Base-by-base conservation (phyloP, 1,140 invertebrate species). In the Branchinecta lindahli region DNA sequence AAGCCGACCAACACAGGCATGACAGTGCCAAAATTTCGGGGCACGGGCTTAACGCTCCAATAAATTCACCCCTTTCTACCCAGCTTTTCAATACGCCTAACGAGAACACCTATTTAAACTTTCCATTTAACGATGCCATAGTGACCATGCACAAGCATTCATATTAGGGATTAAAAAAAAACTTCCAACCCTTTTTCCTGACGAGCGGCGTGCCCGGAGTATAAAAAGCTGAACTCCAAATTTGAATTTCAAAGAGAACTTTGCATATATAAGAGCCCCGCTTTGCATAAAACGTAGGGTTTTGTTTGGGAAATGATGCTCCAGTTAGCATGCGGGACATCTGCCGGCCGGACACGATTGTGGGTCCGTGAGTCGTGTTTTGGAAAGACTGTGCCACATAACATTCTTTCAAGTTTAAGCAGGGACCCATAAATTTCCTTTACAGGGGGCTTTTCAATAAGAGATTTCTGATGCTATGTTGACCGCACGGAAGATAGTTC, bases 81-180 rank as follows among this genome's bases (percentile, higher is more conserved):
- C 33, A 33, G 33, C 33, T 33, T 33, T 33, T 33, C 33, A 33
- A 33, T 33, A 33, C 33, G 33, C 33, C 33, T 33, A 33, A 33
- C 33, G 33, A 33, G 33, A 33, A 33, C 33, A 33, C 33, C 33
- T 33, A 33, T 33, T 33, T 33, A 61, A 61, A 61, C 52, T 61
- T 61, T 20, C 52, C 52, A 15, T 61, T 20, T 61, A 61, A 61
- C 52, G 52, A 20, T 20, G 18, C 18, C 52, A 12, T 20, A 61
- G 52, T 61, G 52, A 61, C 52, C 52, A 61, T 61, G 52, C 52
- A 15, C 12, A 61, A 61, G 12, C 52, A 61, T 61, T 61, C 52
- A 61, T 15, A 61, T 15, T 12, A 61, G 52, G 52, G 52, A 61
- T 61, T 61, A 61, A 61, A 61, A 61, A 61, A 61, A 61, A 61